Conservation (phyloP, 2,888 invertebrate genomes). For the Linnaemya tessellans region DNA sequence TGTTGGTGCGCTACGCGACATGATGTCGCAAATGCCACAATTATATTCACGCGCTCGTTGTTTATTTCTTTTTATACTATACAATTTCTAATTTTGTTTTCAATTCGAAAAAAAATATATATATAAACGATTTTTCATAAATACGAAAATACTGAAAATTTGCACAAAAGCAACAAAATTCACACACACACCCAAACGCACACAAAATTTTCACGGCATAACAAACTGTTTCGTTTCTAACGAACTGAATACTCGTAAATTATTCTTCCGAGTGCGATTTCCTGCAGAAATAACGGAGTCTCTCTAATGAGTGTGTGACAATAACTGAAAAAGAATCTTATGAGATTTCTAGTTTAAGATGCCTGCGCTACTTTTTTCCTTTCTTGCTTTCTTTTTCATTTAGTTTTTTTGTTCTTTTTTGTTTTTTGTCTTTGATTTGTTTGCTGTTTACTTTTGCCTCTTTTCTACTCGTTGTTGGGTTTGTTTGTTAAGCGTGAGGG, state of each 20-base stretch:
- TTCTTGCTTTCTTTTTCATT: slow-evolving; percentile 2
- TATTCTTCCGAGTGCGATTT: neutral
- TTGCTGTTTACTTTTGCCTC: slow-evolving; percentile 31
- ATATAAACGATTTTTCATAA: neutral
- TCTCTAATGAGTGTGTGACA: slow-evolving; percentile 55
- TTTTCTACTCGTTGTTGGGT: slow-evolving; percentile 50
- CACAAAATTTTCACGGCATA: neutral
- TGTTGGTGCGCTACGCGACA: slow-evolving; percentile 50
- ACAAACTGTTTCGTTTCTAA: neutral
- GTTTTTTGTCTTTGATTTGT: slow-evolving; percentile 19
- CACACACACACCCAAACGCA: no score
- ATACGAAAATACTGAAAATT: slow-evolving; percentile 8
- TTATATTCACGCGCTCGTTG: slow-evolving; percentile 61
- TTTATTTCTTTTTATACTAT: slow-evolving; percentile 37
- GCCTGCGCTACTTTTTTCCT: slow-evolving; percentile 45
- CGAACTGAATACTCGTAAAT: neutral
- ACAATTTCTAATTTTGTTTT: neutral
- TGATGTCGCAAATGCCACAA: slow-evolving; percentile 56
- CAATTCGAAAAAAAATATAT: no score
- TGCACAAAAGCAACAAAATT: slow-evolving; percentile 4
- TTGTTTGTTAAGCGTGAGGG: slow-evolving; percentile 15
- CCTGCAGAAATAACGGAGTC: neutral
- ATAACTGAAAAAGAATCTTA: slow-evolving; percentile 64
- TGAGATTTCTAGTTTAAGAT: slow-evolving; percentile 56
- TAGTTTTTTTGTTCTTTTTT: no score